Evolutionary conservation across 2,888 invertebrate species (phyloP), one percentile per base, ranked within the genome.

Genomic region (Coecobrya sp.): DNA sequence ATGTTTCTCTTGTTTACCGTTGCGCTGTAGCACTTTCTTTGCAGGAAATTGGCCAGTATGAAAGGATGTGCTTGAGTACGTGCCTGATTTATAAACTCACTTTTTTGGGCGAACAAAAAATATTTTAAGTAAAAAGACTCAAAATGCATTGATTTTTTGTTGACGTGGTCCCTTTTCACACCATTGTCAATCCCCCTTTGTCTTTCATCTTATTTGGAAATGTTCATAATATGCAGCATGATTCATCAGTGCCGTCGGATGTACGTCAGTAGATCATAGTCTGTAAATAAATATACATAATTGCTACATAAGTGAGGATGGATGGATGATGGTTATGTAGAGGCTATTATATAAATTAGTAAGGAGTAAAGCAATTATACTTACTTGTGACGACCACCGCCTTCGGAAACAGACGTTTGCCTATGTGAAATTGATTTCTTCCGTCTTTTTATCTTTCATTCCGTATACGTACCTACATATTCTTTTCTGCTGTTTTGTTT

Each of bases 361-460:
- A 79, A 88, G 65, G 65, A 79, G 76, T 65, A 45, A 79, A 81
- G 52, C 22, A 22, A 79, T 81, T 79, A 62, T 87, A n/a, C 65
- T 65, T 62, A 65, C n/a, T 13, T 68, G 73, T 42, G 42, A 45
- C 49, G 30, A 68, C 81, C 91, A 62, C 84, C 92, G 92, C 92
- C 92, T 92, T 92, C 92, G 88, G 92, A 92, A 92, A 70, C 79
- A 55, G 65, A 68, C 81, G 84, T 59, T 19, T 79, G 91, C 68
- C 86, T 82, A 87, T 70, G 16, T 65, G 81, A 87, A 91, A 87
- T 91, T 86, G 45, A 91, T 91, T 68, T 86, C 85, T 91, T 91
- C 91, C 91, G 86, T 68, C 70, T 25, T 62, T 90, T 90, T 85
- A 84, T 85, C 55, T 42, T n/a, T 76, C 10, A 36, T 65, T 65